Evolutionary conservation across 1,140 invertebrate genomes (phyloP), one percentile per base, ranked within the genome.

Genomic region (Fopius arisanus): DNA sequence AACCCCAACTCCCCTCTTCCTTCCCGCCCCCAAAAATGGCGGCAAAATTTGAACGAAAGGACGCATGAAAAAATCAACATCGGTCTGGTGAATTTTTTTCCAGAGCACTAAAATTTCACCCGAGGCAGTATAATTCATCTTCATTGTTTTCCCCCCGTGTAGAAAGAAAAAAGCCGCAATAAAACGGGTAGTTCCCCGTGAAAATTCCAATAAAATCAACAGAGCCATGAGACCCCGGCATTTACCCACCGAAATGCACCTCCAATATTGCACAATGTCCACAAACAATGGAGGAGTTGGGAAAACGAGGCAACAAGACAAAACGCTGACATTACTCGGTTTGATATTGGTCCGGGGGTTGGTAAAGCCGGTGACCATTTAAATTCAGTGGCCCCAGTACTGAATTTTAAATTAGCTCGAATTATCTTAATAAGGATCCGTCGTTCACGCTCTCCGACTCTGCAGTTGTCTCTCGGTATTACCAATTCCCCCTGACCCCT

Each of bases 341-440:
- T 59, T 59, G 54, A 59, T 59, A 59, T 59, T 28, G 54, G 19
- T 26, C 12, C 14, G 10, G 7, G 2, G n/a, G 14, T 14, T 23
- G 10, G 54, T 59, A 59, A 23, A 59, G 33, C 14, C 68, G 29
- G 59, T 67, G 31, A 62, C 75, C 65, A 79, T 79, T 79, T 76
- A 76, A 79, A 79, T 79, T 76, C 78, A 76, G 72, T 78, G 76
- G 72, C 48, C 70, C 66, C 67, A 26, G 12, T 29, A 76, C 76
- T 79, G 74, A 79, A 77, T 79, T 79, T 79, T 78, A 78, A 78
- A 79, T 78, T 78, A 79, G 66, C 72, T 73, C 63, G 72, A 79
- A 79, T 79, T 78, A 79, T 79, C 78, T 79, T 79, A 79, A 79
- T 79, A 78, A 79, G 78, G 54, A 79, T 79, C 78, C 78, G 48